Percentiles rank a stretch among this genome's conserved stretches.
Conservation (phyloP, 2,888 invertebrate genomes). For the Eupithecia insigniata region DNA sequence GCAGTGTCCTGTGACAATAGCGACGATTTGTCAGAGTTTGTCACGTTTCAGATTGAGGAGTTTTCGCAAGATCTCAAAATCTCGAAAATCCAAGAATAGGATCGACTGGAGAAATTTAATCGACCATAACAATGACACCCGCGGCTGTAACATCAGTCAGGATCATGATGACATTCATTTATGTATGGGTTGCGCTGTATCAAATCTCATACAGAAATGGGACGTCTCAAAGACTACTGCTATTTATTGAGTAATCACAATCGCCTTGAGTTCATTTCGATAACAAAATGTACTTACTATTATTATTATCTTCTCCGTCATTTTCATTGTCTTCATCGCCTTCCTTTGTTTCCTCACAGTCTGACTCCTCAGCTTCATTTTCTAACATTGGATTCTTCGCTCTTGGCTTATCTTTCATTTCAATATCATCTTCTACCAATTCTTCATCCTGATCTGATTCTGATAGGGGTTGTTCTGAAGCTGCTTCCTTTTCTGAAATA, state of each 20-base stretch:
- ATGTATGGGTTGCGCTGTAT: no score
- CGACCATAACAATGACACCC: no score
- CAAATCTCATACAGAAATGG: background rate
- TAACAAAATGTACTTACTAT: background rate
- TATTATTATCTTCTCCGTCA: constrained; percentile 46
- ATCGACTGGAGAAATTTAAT: no score
- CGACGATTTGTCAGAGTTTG: no score
- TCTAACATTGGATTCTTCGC: constrained; percentile 73
- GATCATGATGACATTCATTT: no score
- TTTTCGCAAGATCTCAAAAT: no score
- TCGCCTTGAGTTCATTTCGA: background rate
- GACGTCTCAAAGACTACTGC: background rate
- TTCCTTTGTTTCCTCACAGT: constrained; percentile 59
- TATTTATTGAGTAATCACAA: background rate
- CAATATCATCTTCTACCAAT: constrained; percentile 61
- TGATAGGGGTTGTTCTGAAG: background rate
- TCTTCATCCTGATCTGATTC: constrained; percentile 74
- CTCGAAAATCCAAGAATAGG: no score
- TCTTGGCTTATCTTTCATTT: constrained; percentile 69
- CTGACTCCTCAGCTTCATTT: constrained; percentile 81
- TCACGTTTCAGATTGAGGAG: no score
- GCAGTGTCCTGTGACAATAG: no score
- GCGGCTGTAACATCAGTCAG: no score
- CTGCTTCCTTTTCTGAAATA: constrained; percentile 66
- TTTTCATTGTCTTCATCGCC: constrained; percentile 52